Base-by-base conservation (phyloP, 2,888 invertebrate species). In the Tinea semifulvella region DNA sequence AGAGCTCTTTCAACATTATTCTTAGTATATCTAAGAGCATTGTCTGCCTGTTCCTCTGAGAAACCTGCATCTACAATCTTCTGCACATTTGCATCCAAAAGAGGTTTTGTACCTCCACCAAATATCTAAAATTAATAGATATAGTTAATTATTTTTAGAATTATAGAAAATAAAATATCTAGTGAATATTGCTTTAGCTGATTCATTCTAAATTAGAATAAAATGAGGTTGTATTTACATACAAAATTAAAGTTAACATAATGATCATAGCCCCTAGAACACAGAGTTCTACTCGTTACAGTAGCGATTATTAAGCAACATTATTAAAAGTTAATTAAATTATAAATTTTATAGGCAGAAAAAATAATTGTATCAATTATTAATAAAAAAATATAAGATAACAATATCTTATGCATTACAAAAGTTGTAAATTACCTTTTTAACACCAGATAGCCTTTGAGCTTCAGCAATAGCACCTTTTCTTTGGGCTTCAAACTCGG, bases 401-500 rank as follows among this genome's bases (percentile, higher is more conserved):
- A 26, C 14, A 35, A 35, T 35, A 11, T 11, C 14, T 35, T 35
- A 3, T 8, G 14, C 10, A 39, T 18, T 5, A 3, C 11, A 17
- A 42, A 39, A 4, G 18, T n/a, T 8, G 2, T 10, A 22, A 10
- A 2, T 44, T 61, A 79, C 84, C 67, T 86, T 86, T 54, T 83
- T 85, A 10, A 80, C 80, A 20, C 82, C 84, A 19, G 82, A 72
- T 5, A 82, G 54, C 56, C 90, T 88, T 38, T 91, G 86, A 25
- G 93, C 94, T 63, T 93, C 94, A 10, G 94, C 93, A 56, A 96
- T 95, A 0, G 93, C 94, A 50, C 92, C 94, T 61, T 90, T 90
- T 47, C 96, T 84, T 65, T 93, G 93, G n/a, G 89, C 86, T 61
- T 94, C 93, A 76, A 96, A 96, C 61, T 94, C 94, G 1, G 86